Conservation (phyloP, 2,888 invertebrate genomes). For the Brachyptera risi region DNA sequence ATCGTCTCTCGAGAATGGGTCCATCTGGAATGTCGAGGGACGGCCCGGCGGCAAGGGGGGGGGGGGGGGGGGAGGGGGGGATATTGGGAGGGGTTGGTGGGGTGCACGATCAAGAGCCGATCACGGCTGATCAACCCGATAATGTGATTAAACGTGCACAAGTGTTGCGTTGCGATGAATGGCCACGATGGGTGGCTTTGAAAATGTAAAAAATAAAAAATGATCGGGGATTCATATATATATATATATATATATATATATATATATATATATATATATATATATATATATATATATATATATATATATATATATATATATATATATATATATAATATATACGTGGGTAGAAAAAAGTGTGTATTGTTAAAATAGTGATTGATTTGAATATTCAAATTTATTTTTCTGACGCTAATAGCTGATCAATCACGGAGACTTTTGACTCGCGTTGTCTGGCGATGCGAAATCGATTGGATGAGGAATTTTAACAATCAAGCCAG, state of each 20-base stretch:
- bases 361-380: constrained; percentile 16
- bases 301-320: too few relatives aligned
- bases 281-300: too few relatives aligned
- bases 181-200: constrained; percentile 15
- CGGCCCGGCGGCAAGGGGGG: not conserved
- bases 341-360: constrained; percentile 2
- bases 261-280: too few relatives aligned
- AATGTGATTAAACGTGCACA: constrained; percentile 18
- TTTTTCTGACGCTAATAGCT: constrained; percentile 8
- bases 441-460: too few relatives aligned
- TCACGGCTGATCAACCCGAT: constrained; percentile 5
- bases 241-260: too few relatives aligned
- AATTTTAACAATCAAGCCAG: too few relatives aligned
- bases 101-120: too few relatives aligned
- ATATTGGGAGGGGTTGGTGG: not conserved
- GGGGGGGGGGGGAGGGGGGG: not conserved
- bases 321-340: too few relatives aligned
- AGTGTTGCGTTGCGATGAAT: constrained; percentile 8
- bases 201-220: too few relatives aligned
- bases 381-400: constrained; percentile 17
- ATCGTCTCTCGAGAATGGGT: not conserved
- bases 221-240: too few relatives aligned
- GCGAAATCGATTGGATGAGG: too few relatives aligned
- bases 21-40: constrained; percentile 18
- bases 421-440: too few relatives aligned